Base-by-base conservation (phyloP, 2,797 vertebrate species). In the Dryobates pubescens region DNA sequence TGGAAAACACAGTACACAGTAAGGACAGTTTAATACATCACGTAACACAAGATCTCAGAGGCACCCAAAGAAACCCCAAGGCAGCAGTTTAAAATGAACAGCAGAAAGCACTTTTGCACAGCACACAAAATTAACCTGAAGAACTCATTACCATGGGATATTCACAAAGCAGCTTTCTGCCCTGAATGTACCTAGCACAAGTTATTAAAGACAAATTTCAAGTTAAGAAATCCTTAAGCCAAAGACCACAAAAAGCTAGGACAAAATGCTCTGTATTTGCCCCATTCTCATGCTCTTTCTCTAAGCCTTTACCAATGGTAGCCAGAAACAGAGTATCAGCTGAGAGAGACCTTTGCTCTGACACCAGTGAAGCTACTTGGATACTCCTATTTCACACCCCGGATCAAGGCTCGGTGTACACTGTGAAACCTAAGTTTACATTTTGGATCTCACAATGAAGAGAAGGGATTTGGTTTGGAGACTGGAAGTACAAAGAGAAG, bases 181-280 rank as follows among this genome's bases (percentile, higher is more conserved):
- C 32, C 51, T 72, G 51, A 84, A 68, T 0, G 0, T 11, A 64
- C 30, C n/a, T 30, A 70, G 30, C 30, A 82, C 82, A 61, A 81
- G 86, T 54, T 79, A 73, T 51, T 80, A 77, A 87, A 92, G 20
- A 90, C 41, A 62, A 90, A 85, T 59, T 85, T 65, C 73, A 72
- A 57, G 67, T 70, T 64, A 79, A 71, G 65, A 87, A 92, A 90
- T 77, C 62, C n/a, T 80, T 85, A 80, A 75, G 34, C 13, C 47
- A 87, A 86, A 92, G 69, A 19, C 13, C 32, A 89, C 13, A 19
- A 80, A 41, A 89, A 93, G 38, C 58, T 26, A 82, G 30, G 63
- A 82, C 58, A 29, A 92, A 74, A 79, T 1, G 5, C 14, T 53
- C n/a, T 62, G 0, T 43, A 73, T 86, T 68, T 76, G 22, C 45